Percentiles rank a stretch among this genome's conserved stretches.
phyloP scores from a whole-genome alignment of 2,113 vertebrate species.

The Sporophila hypoxantha region DNA sequence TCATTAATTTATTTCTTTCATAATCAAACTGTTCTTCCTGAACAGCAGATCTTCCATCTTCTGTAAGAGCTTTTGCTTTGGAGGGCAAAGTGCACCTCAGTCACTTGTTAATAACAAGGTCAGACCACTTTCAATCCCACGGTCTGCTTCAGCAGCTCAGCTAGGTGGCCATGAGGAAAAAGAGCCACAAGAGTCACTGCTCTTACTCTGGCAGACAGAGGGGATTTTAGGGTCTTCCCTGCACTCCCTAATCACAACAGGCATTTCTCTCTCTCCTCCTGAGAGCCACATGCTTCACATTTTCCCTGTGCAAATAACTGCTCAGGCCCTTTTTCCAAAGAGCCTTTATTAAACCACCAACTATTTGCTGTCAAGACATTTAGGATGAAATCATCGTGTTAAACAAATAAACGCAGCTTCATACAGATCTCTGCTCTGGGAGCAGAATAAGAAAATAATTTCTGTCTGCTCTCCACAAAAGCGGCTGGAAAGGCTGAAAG shows the following conservation, averaged over 20 bases:
- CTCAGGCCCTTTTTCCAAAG: conserved; percentile 67
- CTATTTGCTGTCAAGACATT: conserved; percentile 79
- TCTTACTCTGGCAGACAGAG: not conserved
- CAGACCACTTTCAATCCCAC: not conserved
- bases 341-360: conserved; percentile 78
- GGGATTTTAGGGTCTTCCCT: not conserved
- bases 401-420: conserved; percentile 82
- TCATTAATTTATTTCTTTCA: not conserved
- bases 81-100: not conserved
- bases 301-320: conserved; percentile 62
- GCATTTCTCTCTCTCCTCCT: conserved; percentile 28
- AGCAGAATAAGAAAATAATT: conserved; percentile 82
- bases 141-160: not conserved
- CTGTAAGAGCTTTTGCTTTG: not conserved
- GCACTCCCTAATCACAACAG: conserved; percentile 31
- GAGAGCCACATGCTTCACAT: conserved; percentile 50
- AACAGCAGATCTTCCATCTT: not conserved
- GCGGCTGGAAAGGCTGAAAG: conserved; percentile 77
- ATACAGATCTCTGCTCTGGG: conserved; percentile 77
- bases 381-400: conserved; percentile 81
- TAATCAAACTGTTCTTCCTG: not conserved
- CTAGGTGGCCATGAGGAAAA: not conserved
- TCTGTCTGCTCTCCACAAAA: conserved; percentile 79
- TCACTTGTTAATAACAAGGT: conserved; percentile 34
- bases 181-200: not conserved